Conservation (phyloP, 1,140 invertebrate species). For the Leptinotarsa lineolata region DNA sequence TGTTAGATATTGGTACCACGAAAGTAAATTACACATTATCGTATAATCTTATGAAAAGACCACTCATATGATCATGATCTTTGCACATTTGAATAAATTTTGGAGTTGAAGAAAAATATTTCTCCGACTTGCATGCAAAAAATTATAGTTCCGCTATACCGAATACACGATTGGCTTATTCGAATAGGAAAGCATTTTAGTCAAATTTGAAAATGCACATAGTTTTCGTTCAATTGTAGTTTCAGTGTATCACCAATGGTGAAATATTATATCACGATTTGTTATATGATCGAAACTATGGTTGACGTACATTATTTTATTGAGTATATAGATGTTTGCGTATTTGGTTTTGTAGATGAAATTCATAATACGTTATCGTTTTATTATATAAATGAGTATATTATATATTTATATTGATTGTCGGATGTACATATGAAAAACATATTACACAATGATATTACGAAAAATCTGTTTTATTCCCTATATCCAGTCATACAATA, state of each 20-base stretch:
- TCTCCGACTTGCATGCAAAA: slow-evolving; percentile 1
- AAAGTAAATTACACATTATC: neutral
- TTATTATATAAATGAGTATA: slow-evolving; percentile 35
- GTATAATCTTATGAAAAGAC: neutral
- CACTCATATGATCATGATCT: neutral
- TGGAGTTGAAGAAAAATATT: neutral
- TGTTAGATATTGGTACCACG: neutral
- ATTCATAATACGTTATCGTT: slow-evolving; percentile 27
- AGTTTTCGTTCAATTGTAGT: slow-evolving; percentile 10
- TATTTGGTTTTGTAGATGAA: slow-evolving; percentile 38
- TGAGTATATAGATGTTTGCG: slow-evolving; percentile 31
- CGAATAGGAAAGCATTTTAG: slow-evolving; percentile 30
- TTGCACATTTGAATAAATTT: neutral
- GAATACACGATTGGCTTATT: neutral
- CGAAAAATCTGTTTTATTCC: slow-evolving; percentile 30
- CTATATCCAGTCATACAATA: neutral
- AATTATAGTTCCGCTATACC: neutral
- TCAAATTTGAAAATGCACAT: slow-evolving; percentile 30
- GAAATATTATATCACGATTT: slow-evolving; percentile 16
- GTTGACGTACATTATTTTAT: slow-evolving; percentile 15
- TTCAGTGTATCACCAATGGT: neutral
- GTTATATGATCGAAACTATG: slow-evolving; percentile 26
- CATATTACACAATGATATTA: slow-evolving; percentile 38
- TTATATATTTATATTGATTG: slow-evolving; percentile 37
- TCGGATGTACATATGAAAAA: slow-evolving; percentile 39